Percentiles rank a stretch among this genome's conserved stretches.
Conservation (phyloP, 2,113 vertebrate genomes). For the Crotalus horridus region DNA sequence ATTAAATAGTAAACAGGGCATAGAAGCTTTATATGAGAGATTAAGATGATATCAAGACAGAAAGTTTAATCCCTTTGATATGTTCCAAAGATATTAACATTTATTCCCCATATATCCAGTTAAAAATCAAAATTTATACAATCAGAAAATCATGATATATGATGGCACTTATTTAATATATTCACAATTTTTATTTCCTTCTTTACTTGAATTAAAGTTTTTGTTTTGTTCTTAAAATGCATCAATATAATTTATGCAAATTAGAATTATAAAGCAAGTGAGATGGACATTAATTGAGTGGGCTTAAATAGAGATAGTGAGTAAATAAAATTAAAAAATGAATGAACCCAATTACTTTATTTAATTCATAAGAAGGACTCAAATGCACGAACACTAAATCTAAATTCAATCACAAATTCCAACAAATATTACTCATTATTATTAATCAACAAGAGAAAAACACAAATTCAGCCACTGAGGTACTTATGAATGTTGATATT, state of each 20-base stretch:
- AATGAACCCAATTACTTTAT: neutral
- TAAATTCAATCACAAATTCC: neutral
- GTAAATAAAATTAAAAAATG: neutral
- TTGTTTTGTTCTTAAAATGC: neutral
- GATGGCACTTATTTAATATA: neutral
- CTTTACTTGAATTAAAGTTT: neutral
- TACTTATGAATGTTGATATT: neutral
- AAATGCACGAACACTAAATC: neutral
- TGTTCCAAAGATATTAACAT: constrained; percentile 7
- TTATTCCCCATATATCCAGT: neutral
- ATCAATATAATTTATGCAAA: neutral
- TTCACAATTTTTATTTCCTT: neutral
- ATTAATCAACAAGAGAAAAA: neutral
- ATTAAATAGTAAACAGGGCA: constrained; percentile 13
- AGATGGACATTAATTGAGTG: neutral
- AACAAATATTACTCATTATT: neutral
- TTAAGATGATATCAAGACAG: neutral
- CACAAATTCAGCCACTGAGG: neutral
- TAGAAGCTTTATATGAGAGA: constrained; percentile 8
- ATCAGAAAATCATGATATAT: neutral
- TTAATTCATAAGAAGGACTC: neutral
- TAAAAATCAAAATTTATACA: neutral
- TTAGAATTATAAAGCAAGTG: neutral
- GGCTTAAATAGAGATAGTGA: neutral
- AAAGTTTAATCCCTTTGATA: neutral